Evolutionary conservation across 53 echinoderm and acorn worm species (phyloP).

Genomic region (Patiria pectinifera): DNA sequence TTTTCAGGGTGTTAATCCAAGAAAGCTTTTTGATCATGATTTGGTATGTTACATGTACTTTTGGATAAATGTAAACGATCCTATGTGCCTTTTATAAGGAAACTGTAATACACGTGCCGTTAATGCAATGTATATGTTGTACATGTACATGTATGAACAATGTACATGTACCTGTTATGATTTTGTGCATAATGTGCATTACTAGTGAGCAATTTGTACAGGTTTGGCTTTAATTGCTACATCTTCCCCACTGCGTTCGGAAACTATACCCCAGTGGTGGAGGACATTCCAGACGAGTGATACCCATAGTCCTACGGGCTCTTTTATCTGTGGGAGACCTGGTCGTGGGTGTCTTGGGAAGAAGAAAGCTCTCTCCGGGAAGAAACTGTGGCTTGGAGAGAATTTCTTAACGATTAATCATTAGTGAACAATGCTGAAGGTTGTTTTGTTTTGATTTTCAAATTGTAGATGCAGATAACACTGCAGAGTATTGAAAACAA

Average conservation of each 20-base stretch:
- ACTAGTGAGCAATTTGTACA: neutral
- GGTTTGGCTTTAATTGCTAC: slow-evolving; percentile 28
- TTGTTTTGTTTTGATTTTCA: no score
- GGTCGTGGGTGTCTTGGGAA: neutral
- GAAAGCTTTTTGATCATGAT: no score
- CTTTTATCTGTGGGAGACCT: neutral
- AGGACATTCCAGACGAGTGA: neutral
- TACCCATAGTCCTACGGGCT: neutral
- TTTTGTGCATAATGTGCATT: neutral
- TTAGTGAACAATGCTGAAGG: neutral
- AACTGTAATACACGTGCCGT: no score
- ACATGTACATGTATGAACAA: no score
- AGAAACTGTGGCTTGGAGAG: slow-evolving; percentile 34
- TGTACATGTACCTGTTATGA: neutral
- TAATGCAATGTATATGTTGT: no score
- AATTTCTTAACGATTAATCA: slow-evolving; percentile 46
- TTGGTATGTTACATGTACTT: no score
- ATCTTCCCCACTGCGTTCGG: slow-evolving; percentile 33
- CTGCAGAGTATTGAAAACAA: no score
- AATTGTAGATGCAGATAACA: no score
- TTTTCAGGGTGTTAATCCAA: no score
- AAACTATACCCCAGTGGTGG: slow-evolving; percentile 19
- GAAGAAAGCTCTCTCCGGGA: slow-evolving; percentile 20
- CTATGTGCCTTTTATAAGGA: no score
- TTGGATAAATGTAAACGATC: no score